Base-by-base conservation (phyloP, 2,113 vertebrate species). In the Sceloporus undulatus region DNA sequence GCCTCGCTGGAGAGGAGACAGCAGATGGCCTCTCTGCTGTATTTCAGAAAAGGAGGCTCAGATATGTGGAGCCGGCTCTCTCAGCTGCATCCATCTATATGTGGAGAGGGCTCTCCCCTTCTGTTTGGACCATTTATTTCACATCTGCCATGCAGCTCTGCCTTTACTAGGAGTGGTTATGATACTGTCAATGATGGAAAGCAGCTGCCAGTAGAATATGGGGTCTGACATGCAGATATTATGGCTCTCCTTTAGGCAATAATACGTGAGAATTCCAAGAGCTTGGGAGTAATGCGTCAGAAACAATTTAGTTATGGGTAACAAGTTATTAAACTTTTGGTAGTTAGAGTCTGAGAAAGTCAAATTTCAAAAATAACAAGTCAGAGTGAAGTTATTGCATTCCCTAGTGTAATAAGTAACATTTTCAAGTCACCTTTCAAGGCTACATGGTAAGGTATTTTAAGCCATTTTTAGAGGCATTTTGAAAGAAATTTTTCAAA, bases 181-280 rank as follows among this genome's bases (percentile, higher is more conserved):
- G 0, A 0, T 56, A 70, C 5, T 13, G 59, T 19, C 77, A 42
- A 13, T 91, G 89, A 94, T 0, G 9, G 89, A 85, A 87, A 85
- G 90, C 92, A 92, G 90, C 88, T 94, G 92, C 87, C 21, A n/a
- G 54, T 68, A 62, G 27, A 29, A 78, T 40, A n/a, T 54, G 74
- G 3, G 42, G 34, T 42, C 62, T 23, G 23, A 2, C 10, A 34
- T 75, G 38, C 25, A n/a, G 21, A 48, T 56, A 78, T n/a, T 29
- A 38, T 59, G 65, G 29, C n/a, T 56, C 79, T 10, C 48, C 16
- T 48, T 79, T 79, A 40, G 23, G 34, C 11, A 18, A 23, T 52
- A 71, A 68, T 52, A 34, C n/a, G 42, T 54, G 5, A 9, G 40
- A 21, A 71, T 2, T 10, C 29, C 59, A 14, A 62, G 59, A 3